Conservation (phyloP, 1,140 invertebrate genomes). For the Eulimnadia texana region DNA sequence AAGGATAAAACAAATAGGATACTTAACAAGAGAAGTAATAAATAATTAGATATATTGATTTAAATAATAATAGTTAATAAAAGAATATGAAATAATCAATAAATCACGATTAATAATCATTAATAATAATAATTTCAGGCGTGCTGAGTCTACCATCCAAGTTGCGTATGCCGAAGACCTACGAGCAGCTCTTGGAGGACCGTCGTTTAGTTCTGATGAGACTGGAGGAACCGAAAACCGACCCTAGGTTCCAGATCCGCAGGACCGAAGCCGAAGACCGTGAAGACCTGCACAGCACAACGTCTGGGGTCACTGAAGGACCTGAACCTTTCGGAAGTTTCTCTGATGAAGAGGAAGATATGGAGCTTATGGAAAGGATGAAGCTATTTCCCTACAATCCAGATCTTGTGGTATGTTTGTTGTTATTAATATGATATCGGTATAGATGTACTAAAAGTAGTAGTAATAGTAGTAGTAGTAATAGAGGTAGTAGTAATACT, state of each 20-base stretch:
- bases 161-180: constrained; percentile 6
- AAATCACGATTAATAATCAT: too few relatives aligned
- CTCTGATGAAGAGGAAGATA: constrained; percentile 34
- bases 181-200: constrained; percentile 6
- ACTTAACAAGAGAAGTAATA: too few relatives aligned
- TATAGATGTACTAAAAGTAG: too few relatives aligned
- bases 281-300: constrained; percentile 10
- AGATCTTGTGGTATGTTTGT: constrained; percentile 18
- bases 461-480: too few relatives aligned
- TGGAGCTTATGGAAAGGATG: constrained; percentile 34
- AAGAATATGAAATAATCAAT: too few relatives aligned
- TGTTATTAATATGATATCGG: too few relatives aligned
- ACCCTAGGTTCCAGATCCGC: constrained; percentile 24
- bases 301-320: constrained; percentile 53
- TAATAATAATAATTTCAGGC: neutral
- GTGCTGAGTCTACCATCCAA: constrained; percentile 2
- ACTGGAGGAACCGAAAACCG: constrained; percentile 27
- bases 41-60: too few relatives aligned
- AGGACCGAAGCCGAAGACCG: constrained; percentile 36
- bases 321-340: constrained; percentile 34
- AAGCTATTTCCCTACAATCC: constrained; percentile 25
- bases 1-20: too few relatives aligned
- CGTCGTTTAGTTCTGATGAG: neutral
- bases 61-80: too few relatives aligned
- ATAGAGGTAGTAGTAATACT: too few relatives aligned